Percentiles rank a stretch among this genome's conserved stretches.
Evolutionary conservation across 2,888 invertebrate genomes (phyloP).

Genomic region (Platypus cylindrus): DNA sequence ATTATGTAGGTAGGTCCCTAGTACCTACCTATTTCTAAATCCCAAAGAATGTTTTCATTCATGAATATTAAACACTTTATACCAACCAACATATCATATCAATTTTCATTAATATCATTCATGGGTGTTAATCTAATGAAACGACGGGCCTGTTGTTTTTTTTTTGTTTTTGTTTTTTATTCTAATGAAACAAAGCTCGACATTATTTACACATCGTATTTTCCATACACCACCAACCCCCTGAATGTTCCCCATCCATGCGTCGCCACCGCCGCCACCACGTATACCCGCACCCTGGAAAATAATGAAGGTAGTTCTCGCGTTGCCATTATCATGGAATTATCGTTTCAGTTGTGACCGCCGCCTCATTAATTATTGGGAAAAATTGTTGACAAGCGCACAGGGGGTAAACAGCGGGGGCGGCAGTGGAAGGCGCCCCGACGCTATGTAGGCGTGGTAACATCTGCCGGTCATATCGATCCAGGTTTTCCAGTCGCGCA

Average conservation of each 20-base stretch:
- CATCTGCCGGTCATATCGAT: slow-evolving; percentile 29
- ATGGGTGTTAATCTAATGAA: no score
- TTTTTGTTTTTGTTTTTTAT: not conserved
- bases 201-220: slow-evolving; percentile 15
- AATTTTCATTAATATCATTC: no score
- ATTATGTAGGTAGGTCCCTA: no score
- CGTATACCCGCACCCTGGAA: slow-evolving; percentile 12
- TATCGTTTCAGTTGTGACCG: slow-evolving; percentile 38
- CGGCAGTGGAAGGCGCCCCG: slow-evolving; percentile 20
- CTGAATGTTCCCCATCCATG: no score
- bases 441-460: slow-evolving; percentile 21
- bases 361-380: slow-evolving; percentile 33
- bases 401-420: slow-evolving; percentile 16
- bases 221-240: slow-evolving; percentile 4
- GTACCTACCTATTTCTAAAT: no score
- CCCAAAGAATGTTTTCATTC: no score
- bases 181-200: slow-evolving; percentile 3
- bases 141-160: not conserved
- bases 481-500: slow-evolving; percentile 16
- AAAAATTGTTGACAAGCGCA: slow-evolving; percentile 28
- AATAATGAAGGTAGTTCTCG: slow-evolving; percentile 34
- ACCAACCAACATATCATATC: no score
- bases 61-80: no score
- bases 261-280: slow-evolving; percentile 1
- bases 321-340: slow-evolving; percentile 42